These are phyloP conservation scores for Aphidius gifuensis DNA, from an alignment of 1,140 invertebrate species.

Conservation along the genomic window DNA sequence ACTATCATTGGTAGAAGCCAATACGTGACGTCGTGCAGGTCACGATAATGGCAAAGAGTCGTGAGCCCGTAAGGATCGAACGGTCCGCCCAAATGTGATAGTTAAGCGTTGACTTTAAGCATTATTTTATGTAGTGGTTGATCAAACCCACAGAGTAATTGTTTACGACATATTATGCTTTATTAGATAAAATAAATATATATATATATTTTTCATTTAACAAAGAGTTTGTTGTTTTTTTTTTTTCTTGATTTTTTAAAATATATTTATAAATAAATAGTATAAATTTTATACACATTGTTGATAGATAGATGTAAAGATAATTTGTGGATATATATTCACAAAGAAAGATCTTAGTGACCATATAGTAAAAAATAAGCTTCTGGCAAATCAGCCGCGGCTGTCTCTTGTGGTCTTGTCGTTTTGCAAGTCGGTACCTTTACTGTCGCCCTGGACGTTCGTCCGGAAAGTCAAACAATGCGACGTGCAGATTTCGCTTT, in stretches of 20 bases:
- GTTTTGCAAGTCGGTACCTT: conserved; percentile 39
- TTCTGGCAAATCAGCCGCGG: conserved; percentile 40
- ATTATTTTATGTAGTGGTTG: too few species aligned
- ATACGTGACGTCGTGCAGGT: conserved; percentile 26
- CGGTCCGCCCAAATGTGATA: conserved; percentile 23
- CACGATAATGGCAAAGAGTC: conserved; percentile 19
- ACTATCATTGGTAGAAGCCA: conserved; percentile 32
- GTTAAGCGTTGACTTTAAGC: conserved; percentile 8
- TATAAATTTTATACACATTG: too few species aligned
- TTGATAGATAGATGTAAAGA: too few species aligned
- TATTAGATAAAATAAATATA: too few species aligned
- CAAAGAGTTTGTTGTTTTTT: background rate
- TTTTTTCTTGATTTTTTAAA: background rate
- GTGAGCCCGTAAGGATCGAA: conserved; percentile 21
- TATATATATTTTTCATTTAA: too few species aligned
- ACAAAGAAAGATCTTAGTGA: background rate
- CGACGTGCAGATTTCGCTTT: conserved; percentile 46
- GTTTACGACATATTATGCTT: too few species aligned
- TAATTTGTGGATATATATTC: too few species aligned
- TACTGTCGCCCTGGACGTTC: conserved; percentile 43
- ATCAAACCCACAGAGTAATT: too few species aligned
- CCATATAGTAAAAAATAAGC: background rate
- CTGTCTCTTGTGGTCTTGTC: conserved; percentile 39
- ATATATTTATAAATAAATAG: background rate
- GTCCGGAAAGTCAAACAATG: conserved; percentile 44